Percentiles rank a stretch among this genome's conserved stretches.
Evolutionary conservation across 2,888 invertebrate species (phyloP).

Genomic region (Morpho helenor): DNA sequence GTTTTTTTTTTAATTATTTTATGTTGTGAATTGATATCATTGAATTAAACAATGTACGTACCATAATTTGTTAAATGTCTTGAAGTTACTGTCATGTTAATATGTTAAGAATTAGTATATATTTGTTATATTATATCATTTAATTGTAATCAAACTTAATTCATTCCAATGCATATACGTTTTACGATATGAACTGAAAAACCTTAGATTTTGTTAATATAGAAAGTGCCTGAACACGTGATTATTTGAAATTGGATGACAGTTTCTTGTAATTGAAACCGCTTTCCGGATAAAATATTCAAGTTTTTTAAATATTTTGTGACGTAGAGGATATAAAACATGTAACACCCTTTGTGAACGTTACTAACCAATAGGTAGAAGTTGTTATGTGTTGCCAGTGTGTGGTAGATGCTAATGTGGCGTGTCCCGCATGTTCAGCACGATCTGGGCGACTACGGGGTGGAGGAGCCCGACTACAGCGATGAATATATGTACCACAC

Average conservation of each 20-base stretch:
- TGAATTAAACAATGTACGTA: neutral
- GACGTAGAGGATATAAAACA: constrained; percentile 15
- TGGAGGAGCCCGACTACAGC: constrained; percentile 68
- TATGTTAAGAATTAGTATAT: too few relatives aligned
- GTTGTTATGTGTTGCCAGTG: constrained; percentile 23
- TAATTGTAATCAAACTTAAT: too few relatives aligned
- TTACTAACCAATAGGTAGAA: constrained; percentile 24
- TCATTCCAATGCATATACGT: too few relatives aligned
- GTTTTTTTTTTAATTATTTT: neutral
- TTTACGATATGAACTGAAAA: too few relatives aligned
- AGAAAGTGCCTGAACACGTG: too few relatives aligned
- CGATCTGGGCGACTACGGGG: constrained; percentile 55
- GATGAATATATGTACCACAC: constrained; percentile 78
- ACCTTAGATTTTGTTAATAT: too few relatives aligned
- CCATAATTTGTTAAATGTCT: too few relatives aligned
- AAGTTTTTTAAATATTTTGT: neutral
- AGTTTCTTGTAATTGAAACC: too few relatives aligned
- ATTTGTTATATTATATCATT: too few relatives aligned
- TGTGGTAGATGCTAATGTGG: constrained; percentile 28
- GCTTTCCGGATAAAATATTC: neutral
- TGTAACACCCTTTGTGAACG: constrained; percentile 15
- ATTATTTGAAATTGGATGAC: too few relatives aligned
- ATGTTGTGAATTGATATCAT: neutral
- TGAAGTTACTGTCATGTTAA: too few relatives aligned
- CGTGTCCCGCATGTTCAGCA: constrained; percentile 32